Evolutionary conservation across 2,113 vertebrate genomes (phyloP).

Genomic region (Pogonocichla stellata): DNA sequence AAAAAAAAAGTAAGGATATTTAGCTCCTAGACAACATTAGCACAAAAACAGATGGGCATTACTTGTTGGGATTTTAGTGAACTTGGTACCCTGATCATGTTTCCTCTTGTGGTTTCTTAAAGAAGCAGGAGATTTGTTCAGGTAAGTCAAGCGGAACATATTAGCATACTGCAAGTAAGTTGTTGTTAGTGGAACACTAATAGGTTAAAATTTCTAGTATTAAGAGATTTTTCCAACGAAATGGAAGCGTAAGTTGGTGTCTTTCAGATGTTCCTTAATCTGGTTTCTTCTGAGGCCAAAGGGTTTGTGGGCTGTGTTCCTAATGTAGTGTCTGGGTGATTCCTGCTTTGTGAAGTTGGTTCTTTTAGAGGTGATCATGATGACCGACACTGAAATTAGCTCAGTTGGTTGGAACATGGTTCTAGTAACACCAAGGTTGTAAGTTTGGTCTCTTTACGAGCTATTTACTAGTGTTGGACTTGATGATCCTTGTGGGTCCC

Average conservation of each 20-base stretch:
- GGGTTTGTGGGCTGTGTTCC: background rate
- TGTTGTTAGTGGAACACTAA: background rate
- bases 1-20: background rate
- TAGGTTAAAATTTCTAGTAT: background rate
- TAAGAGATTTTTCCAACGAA: background rate
- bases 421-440: background rate
- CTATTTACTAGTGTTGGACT: background rate
- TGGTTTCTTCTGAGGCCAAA: background rate
- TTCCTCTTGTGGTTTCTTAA: conserved; percentile 19
- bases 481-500: background rate
- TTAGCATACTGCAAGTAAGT: background rate
- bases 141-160: background rate
- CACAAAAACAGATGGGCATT: background rate
- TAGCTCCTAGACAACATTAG: background rate
- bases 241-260: background rate
- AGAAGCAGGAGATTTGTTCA: background rate
- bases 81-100: background rate
- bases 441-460: background rate
- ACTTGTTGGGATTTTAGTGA: background rate
- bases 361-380: background rate
- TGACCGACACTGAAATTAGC: background rate
- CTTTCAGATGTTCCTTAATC: background rate
- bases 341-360: background rate
- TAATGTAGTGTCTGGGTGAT: background rate
- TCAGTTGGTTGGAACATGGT: background rate